Evolutionary conservation across 2,888 invertebrate species (phyloP).

Genomic region (Sclerodermus sp.): DNA sequence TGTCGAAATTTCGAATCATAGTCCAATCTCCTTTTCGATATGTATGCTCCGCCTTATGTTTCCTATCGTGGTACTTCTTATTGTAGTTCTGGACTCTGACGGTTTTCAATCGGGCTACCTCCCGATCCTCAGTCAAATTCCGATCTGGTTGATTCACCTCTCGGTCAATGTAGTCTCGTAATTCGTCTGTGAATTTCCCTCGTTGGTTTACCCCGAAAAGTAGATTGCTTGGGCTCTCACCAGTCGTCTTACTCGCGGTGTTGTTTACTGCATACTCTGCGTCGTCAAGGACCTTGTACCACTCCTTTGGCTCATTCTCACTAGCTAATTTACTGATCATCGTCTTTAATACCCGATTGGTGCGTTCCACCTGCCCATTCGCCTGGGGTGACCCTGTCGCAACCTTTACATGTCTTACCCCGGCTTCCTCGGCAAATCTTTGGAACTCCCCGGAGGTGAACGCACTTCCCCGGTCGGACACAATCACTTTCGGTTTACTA

Average conservation of each 20-base stretch:
- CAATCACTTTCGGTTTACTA: slow-evolving; percentile 13
- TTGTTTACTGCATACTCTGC: slow-evolving; percentile 26
- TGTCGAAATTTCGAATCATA: slow-evolving; percentile 24
- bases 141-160: slow-evolving; percentile 11
- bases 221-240: slow-evolving; percentile 33
- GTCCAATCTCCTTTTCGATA: slow-evolving; percentile 22
- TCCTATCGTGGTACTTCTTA: slow-evolving; percentile 32
- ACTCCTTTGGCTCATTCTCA: slow-evolving; percentile 13
- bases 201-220: slow-evolving; percentile 38
- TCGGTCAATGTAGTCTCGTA: slow-evolving; percentile 14
- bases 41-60: slow-evolving; percentile 23
- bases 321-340: slow-evolving; percentile 9
- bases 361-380: slow-evolving; percentile 26
- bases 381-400: slow-evolving; percentile 25
- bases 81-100: slow-evolving; percentile 28
- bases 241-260: slow-evolving; percentile 28
- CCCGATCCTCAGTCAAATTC: slow-evolving; percentile 22
- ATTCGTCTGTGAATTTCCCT: slow-evolving; percentile 23
- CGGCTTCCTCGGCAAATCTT: slow-evolving; percentile 11
- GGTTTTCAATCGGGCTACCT: slow-evolving; percentile 18
- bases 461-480: slow-evolving; percentile 17
- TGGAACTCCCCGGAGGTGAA: slow-evolving; percentile 20
- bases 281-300: slow-evolving; percentile 19
- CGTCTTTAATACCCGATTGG: too few relatives aligned
- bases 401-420: slow-evolving; percentile 9